These are phyloP conservation scores for Chrysolina americana DNA, from an alignment of 2,888 invertebrate species.

Conservation along the genomic window DNA sequence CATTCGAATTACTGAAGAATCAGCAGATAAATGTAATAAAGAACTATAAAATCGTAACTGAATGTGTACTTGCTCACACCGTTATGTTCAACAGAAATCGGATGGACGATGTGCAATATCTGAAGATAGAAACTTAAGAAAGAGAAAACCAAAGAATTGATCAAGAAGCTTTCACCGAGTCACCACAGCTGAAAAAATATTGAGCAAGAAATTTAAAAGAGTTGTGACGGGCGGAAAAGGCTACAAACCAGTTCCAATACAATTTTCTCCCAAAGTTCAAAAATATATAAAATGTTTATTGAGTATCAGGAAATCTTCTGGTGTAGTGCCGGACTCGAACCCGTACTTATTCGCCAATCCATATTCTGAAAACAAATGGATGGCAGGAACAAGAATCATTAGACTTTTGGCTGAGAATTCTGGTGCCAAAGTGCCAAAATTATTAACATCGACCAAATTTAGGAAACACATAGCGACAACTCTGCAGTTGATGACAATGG, in stretches of 20 bases:
- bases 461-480: slow-evolving; percentile 53
- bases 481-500: slow-evolving; percentile 49
- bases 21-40: neutral
- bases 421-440: slow-evolving; percentile 43
- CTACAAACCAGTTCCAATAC: slow-evolving; percentile 49
- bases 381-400: slow-evolving; percentile 46
- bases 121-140: slow-evolving; percentile 22
- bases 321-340: slow-evolving; percentile 48
- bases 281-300: slow-evolving; percentile 27
- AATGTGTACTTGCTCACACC: slow-evolving; percentile 20
- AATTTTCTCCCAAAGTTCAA: slow-evolving; percentile 44
- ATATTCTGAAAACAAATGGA: slow-evolving; percentile 49
- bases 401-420: slow-evolving; percentile 43
- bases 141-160: neutral
- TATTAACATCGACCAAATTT: slow-evolving; percentile 49
- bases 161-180: slow-evolving; percentile 19
- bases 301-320: slow-evolving; percentile 33
- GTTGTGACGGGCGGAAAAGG: slow-evolving; percentile 50
- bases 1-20: slow-evolving; percentile 4
- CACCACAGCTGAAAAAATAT: slow-evolving; percentile 25
- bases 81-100: slow-evolving; percentile 31
- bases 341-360: slow-evolving; percentile 51
- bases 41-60: slow-evolving; percentile 23
- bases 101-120: slow-evolving; percentile 26
- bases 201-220: slow-evolving; percentile 42